Evolutionary conservation across 1,140 invertebrate genomes (phyloP), one percentile per base, ranked within the genome.

Genomic region (Scaptomyza graminum): DNA sequence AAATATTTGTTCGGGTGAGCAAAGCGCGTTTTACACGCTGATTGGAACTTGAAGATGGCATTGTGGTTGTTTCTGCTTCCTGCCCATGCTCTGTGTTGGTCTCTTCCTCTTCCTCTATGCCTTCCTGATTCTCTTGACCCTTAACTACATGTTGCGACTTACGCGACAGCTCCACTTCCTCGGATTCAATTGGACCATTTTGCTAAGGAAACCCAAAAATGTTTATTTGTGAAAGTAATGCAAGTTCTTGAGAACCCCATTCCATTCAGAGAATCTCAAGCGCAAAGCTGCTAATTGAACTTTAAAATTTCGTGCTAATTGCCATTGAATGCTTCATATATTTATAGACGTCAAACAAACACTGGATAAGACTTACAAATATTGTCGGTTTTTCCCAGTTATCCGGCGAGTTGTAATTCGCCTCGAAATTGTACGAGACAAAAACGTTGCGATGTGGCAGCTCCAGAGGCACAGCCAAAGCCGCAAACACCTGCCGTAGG

Each of bases 381-480:
- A 85, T 47, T 41, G 90, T 80, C 37, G 78, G 79, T 25, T 79
- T 55, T 41, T 66, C 59, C 85, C 83, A 91, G 16, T 75, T 90
- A 1, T 51, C 18, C n/a, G 90, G 88, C 5, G 95, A 91, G 68
- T 83, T 90, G 91, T 96, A 96, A 89, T 94, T 95, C 0, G 94
- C 94, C 90, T 96, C 95, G 80, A 96, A 95, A 85, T 96, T 96
- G 81, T 95, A 95, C 0, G 95, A 95, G 13, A 96, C 91, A 69
- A 95, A 95, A 39, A 95, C 93, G 74, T 95, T 95, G 72, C 94
- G 94, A 76, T 94, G 93, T 1, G 95, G 94, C 41, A 95, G 92
- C 79, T 95, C 95, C n/a, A 96, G 82, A 0, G 95, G 95, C 22
- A 96, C 93, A 0, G 95, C 94, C 37, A 96, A 91, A 0, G 95